A percentile compares a stretch with the other conserved stretches of the same genome.
These are phyloP conservation scores for Hyaena hyaena DNA, from an alignment of 2,113 vertebrate genomes.

Conservation along the genomic window DNA sequence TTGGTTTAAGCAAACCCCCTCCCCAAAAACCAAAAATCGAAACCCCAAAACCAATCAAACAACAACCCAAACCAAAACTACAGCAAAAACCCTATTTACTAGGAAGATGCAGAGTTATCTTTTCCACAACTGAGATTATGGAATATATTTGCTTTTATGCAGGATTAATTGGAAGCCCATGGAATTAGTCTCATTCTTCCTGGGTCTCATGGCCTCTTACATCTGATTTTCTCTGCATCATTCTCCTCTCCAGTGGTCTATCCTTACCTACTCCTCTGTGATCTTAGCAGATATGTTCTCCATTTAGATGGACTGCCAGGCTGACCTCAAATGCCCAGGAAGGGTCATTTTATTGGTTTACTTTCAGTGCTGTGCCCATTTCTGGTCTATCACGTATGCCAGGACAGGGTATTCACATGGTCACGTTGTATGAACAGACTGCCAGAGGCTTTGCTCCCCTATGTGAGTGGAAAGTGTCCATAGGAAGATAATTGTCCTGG, in stretches of 20 bases:
- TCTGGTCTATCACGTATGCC: not conserved
- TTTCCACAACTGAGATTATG: not conserved
- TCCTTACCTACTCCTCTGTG: not conserved
- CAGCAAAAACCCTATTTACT: not conserved
- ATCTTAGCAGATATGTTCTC: not conserved
- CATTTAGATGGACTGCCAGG: not conserved
- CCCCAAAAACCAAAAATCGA: too few relatives aligned
- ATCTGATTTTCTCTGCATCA: not conserved
- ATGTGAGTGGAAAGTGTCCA: not conserved
- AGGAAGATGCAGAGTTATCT: not conserved
- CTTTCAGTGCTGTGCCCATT: not conserved
- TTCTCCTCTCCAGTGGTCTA: not conserved
- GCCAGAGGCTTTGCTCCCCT: accelerated
- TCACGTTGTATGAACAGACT: not conserved
- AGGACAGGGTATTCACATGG: not conserved
- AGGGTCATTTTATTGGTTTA: not conserved
- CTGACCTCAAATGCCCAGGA: not conserved
- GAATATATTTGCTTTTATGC: not conserved
- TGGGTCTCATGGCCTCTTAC: not conserved
- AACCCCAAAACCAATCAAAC: not conserved
- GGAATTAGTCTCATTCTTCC: accelerated
- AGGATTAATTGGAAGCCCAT: too few relatives aligned
- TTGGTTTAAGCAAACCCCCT: not conserved
- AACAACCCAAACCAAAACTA: not conserved
- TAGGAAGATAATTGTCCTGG: not conserved